Evolutionary conservation across 1,140 invertebrate genomes (phyloP).

Genomic region (Thereuonema tuberculata): DNA sequence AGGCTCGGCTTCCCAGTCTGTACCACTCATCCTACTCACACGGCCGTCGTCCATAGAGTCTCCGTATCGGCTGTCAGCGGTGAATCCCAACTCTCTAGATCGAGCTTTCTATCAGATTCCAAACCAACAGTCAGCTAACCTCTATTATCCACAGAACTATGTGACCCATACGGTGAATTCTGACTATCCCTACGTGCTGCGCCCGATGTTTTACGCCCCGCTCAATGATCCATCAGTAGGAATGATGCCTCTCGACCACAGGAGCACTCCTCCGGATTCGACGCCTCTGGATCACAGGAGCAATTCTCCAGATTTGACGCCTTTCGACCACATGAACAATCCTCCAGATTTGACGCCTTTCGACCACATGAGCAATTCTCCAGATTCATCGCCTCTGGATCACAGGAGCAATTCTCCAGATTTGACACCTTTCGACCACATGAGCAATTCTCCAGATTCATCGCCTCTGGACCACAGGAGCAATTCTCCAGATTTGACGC

Average conservation of each 20-base stretch:
- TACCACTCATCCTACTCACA: constrained; percentile 20
- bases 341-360: no score
- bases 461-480: no score
- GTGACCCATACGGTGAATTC: constrained; percentile 42
- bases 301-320: no score
- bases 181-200: constrained; percentile 51
- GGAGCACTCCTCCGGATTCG: neutral
- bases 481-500: no score
- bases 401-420: no score
- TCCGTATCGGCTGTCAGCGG: neutral
- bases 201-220: no score
- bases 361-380: no score
- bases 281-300: no score
- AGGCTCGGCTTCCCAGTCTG: constrained; percentile 25
- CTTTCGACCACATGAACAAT: no score
- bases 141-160: constrained; percentile 45
- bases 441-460: no score
- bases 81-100: constrained; percentile 18
- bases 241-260: constrained; percentile 32
- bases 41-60: constrained; percentile 7
- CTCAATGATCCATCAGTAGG: constrained; percentile 28
- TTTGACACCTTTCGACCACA: no score
- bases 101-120: constrained; percentile 31
- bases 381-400: no score
- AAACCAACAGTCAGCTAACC: constrained; percentile 29